Conservation (phyloP, 2,113 vertebrate genomes). For the Craseonycteris thonglongyai region DNA sequence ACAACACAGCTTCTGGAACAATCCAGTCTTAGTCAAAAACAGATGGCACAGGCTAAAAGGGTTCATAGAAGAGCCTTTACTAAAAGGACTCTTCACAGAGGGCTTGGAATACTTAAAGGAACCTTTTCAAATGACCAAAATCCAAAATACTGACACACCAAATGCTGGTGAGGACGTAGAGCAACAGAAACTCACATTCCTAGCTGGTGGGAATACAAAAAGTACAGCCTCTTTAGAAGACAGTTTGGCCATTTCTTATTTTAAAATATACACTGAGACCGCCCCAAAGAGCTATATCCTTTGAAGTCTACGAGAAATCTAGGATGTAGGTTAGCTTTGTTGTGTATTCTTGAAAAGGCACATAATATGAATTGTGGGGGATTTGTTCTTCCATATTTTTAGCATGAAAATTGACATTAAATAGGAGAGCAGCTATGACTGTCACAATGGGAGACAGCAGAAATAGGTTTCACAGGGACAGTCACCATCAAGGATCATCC, state of each 20-base stretch:
- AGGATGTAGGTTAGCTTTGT: not conserved
- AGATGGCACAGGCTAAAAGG: not conserved
- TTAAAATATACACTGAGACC: too few species aligned
- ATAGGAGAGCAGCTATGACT: too few species aligned
- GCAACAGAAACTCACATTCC: not conserved
- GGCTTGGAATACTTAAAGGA: not conserved
- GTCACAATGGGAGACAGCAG: not conserved
- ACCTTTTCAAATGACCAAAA: not conserved
- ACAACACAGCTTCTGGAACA: not conserved
- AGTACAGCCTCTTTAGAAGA: not conserved
- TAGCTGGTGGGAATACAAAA: not conserved
- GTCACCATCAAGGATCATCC: not conserved
- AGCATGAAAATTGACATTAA: not conserved
- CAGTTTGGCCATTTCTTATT: too few species aligned
- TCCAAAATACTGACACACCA: not conserved
- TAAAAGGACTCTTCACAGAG: not conserved
- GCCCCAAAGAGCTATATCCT: too few species aligned
- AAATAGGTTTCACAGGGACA: not conserved
- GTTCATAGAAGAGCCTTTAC: not conserved
- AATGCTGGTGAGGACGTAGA: not conserved
- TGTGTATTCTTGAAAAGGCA: not conserved
- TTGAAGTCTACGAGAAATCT: not conserved
- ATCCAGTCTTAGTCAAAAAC: not conserved
- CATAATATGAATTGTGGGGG: not conserved
- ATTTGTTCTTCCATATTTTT: not conserved